Evolutionary conservation across 1,140 invertebrate species (phyloP), one percentile per base, ranked within the genome.

Genomic region (Dinoponera quadriceps): DNA sequence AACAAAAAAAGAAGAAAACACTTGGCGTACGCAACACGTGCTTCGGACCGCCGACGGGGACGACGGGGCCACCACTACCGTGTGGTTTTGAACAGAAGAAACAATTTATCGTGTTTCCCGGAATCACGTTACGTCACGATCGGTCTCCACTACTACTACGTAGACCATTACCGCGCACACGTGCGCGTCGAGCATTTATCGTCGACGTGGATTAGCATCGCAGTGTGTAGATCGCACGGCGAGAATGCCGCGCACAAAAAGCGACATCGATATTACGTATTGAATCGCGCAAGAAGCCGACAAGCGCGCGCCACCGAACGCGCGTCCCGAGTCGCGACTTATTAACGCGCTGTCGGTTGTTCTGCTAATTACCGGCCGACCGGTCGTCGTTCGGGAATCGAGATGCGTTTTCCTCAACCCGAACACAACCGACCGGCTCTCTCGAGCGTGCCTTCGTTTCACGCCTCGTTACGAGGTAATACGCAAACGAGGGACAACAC

Each of bases 151-250:
- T 86, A 85, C 85, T 7, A 33, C 7, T 33, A 77, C 75, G 85
- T 65, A 87, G 85, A 77, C 84, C 82, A 90, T 90, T 88, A 88
- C 80, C 78, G 84, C 77, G 77, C 82, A 80, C 82, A 81, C 82
- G 80, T 54, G 49, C 33, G 62, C 49, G 48, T 25, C 27, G 82
- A 54, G 82, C 63, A 83, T 85, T 87, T 87, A 85, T 85, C 85
- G 84, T n/a, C 60, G 74, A 84, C 62, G 78, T 74, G 66, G 48
- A 81, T 66, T 78, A 75, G 60, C 69, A 89, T 86, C 73, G 80
- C 11, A 44, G 22, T 9, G 38, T 44, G 38, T 78, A 66, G 27
- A 77, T 2, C 60, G 38, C 33, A 7, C 38, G 29, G 20, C 18
- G 22, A 49, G 27, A 18, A 68, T 68, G 60, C 44, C 27, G 48